phyloP scores from a whole-genome alignment of 2,113 vertebrate genomes.

The Anthoscopus minutus region DNA sequence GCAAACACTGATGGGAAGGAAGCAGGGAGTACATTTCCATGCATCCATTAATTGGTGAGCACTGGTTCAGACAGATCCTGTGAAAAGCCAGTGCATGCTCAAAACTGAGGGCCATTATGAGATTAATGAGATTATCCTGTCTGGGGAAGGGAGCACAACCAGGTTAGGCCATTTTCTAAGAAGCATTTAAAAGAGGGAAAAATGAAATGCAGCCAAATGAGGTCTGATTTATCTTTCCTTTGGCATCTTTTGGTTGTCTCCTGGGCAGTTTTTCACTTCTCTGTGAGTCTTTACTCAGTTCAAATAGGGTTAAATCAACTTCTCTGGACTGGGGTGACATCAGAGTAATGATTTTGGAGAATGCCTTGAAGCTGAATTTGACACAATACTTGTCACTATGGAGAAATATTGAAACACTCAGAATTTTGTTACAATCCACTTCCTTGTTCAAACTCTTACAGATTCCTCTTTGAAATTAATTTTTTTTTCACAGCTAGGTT shows the following conservation, averaged over 20 bases:
- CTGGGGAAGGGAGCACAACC: constrained; percentile 29
- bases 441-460: background rate
- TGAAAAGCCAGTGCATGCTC: background rate
- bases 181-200: background rate
- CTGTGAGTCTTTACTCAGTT: background rate
- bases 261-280: background rate
- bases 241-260: background rate
- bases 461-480: background rate
- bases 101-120: constrained; percentile 19
- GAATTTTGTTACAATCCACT: background rate
- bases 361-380: background rate
- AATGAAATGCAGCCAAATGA: background rate
- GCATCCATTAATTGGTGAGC: background rate
- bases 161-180: constrained; percentile 15
- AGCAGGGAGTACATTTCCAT: background rate
- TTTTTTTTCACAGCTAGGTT: background rate
- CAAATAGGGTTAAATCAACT: background rate
- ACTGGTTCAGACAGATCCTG: background rate
- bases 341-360: background rate
- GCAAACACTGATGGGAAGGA: background rate
- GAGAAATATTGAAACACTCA: background rate
- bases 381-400: background rate
- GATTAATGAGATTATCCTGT: constrained; percentile 55
- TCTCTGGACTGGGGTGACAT: background rate
- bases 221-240: background rate